Percentiles rank a stretch among this genome's conserved stretches.
Evolutionary conservation across 2,888 invertebrate genomes (phyloP).

Genomic region (Nebria brevicollis): DNA sequence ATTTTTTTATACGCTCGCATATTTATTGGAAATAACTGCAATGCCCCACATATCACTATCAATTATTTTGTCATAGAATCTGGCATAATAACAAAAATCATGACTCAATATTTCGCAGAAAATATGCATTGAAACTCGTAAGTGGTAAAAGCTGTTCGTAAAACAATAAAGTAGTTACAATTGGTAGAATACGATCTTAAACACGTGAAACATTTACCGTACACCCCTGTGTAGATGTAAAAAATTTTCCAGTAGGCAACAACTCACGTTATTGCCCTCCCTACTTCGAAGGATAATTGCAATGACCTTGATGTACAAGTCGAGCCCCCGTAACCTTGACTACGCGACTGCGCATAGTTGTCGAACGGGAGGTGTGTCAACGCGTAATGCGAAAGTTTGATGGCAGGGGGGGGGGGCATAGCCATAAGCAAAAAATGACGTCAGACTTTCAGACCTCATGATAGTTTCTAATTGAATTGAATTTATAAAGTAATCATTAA

Average conservation of each 20-base stretch:
- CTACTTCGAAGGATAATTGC: not conserved
- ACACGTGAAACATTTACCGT: not conserved
- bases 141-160: no score
- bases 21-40: not conserved
- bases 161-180: not conserved
- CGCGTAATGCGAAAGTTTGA: conserved; percentile 22
- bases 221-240: no score
- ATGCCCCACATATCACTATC: not conserved
- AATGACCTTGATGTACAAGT: conserved; percentile 11
- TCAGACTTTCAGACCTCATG: not conserved
- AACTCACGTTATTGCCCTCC: not conserved
- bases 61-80: not conserved
- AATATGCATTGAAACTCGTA: no score
- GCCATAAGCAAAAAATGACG: conserved; percentile 13
- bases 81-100: not conserved
- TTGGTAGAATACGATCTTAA: not conserved
- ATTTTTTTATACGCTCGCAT: not conserved
- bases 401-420: not conserved
- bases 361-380: conserved; percentile 25
- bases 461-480: not conserved
- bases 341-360: not conserved
- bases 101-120: no score
- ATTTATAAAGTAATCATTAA: not conserved
- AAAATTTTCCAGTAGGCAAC: not conserved
- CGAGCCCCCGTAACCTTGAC: conserved; percentile 43